A percentile compares a stretch with the other conserved stretches of the same genome.
These are phyloP conservation scores for Mayetiola destructor DNA, from an alignment of 2,888 invertebrate genomes.

Conservation along the genomic window DNA sequence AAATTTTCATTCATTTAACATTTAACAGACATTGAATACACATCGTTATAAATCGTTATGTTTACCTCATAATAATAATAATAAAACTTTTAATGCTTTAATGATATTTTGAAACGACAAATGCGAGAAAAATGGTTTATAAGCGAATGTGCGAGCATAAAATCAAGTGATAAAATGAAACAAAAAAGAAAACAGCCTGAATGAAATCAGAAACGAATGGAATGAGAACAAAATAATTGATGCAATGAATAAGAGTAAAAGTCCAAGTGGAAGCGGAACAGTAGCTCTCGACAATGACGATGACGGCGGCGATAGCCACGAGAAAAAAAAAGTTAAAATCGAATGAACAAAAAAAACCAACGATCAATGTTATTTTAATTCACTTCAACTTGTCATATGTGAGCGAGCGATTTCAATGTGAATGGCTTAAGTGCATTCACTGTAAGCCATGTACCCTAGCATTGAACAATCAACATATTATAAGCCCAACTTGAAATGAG, in stretches of 20 bases:
- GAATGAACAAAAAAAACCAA: background rate
- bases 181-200: background rate
- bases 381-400: no score
- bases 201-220: background rate
- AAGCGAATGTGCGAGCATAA: background rate
- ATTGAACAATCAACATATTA: no score
- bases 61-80: conserved; percentile 1
- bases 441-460: no score
- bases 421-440: no score
- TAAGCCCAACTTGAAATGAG: no score
- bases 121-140: background rate
- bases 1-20: background rate
- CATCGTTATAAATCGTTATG: background rate
- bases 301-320: no score
- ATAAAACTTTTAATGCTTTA: conserved; percentile 3
- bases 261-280: background rate
- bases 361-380: no score
- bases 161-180: no score
- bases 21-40: background rate
- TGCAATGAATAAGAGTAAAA: background rate
- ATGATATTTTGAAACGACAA: background rate
- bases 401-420: no score
- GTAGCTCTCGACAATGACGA: background rate
- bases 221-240: background rate
- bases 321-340: background rate